Base-by-base conservation (phyloP, 2,113 vertebrate genomes). In the Mustela nigripes region DNA sequence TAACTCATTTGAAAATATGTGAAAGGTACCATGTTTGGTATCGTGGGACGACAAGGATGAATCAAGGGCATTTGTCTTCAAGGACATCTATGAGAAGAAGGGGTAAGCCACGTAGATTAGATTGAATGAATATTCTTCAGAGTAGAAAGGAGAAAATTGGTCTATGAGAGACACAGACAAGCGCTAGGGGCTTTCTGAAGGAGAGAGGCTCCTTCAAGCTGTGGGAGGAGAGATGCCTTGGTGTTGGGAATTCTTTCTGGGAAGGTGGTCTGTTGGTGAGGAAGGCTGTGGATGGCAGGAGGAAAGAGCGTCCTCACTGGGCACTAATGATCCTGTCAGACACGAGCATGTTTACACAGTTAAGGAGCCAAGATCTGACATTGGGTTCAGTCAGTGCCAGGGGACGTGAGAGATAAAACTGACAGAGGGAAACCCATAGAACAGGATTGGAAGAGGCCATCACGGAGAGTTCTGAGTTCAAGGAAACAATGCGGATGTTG, bases 1-100 rank as follows among this genome's bases (percentile, higher is more conserved):
- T 93, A 86, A 94, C 82, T 91, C 78, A 82, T 42, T 80, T 69
- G 62, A 90, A 96, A 96, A 80, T 86, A 53, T 22, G 19, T 80
- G 73, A 79, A 88, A 62, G 33, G 11, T 39, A 48, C 21, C n/a
- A 15, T 63, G 24, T 82, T 86, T 63, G 45, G 18, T 79, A 73
- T 80, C 63, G 22, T 8, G 11, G 28, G 31, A n/a, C 22, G 84
- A 50, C 85, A 90, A 76, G 85, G 88, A 88, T 81, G 50, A 96
- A 89, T 48, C 21, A 42, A 28, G 39, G 89, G 33, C 80, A 84
- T 90, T 31, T 87, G 80, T 80, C 96, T 81, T 69, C 45, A 21
- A 94, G 89, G 86, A 84, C 26, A 76, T 95, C 84, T 65, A 4
- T 71, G 36, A 67, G 45, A 48, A 92, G 73, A 94, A 67, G 24